Base-by-base conservation (phyloP, 2,888 invertebrate genomes). In the Artemia sinica region DNA sequence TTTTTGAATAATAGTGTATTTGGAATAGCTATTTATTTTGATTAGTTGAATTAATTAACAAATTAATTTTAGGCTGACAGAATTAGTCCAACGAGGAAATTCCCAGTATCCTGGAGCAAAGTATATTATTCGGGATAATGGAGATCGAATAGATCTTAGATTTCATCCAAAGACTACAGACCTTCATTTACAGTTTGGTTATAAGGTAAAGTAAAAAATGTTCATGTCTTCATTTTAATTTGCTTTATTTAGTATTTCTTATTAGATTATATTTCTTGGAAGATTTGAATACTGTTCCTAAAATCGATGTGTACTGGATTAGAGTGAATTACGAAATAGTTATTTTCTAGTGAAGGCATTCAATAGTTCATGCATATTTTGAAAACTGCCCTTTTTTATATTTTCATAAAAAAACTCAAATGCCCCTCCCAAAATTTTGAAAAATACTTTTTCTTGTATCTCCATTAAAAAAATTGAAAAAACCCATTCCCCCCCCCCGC, bases 71-170 rank as follows among this genome's bases (percentile, higher is more conserved):
- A 82, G 83, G 76, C 85, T 91, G 84, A 87, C 91, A 77, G 94
- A 96, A 75, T 81, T 99, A 70, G 98, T 99, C 8, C 85, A 91
- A 68, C 83, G 96, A 75, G 98, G 98, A 68, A 95, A 97, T 78
- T 92, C 94, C 1, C 95, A 96, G 77, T 98, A 99, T 80, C 98
- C 98, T 1, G 98, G 98, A 5, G 98, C 98, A 7, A 99, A 99
- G 77, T 99, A 98, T 77, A 97, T 99, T 75, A 91, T 99, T 18
- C 83, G 98, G 50, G 97, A 98, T 76, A 99, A 98, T 79, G 97
- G 97, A 0, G 97, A 97, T 77, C 85, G 98, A 76, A 96, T 99
- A 73, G 98, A 99, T 82, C 81, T 99, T 72, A 83, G 98, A 72
- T 98, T 95, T 77, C 98, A 99, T 79, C 98, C 98, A 0, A 95